A percentile compares a stretch with the other conserved stretches of the same genome.
Conservation (phyloP, 2,113 vertebrate genomes). For the Arvicanthis niloticus region DNA sequence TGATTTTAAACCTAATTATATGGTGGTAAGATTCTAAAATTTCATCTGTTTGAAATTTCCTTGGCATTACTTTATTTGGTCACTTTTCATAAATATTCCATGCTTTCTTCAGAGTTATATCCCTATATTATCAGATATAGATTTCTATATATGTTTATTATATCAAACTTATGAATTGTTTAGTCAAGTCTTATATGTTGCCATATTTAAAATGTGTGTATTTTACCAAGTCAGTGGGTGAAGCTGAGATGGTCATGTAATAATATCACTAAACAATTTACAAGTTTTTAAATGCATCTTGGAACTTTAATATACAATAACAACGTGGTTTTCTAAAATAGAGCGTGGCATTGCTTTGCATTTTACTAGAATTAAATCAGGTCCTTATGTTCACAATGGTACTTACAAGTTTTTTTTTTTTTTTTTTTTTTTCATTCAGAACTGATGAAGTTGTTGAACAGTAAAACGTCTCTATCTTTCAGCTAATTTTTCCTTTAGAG, state of each 20-base stretch:
- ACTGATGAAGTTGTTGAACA: not conserved
- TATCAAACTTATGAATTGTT: conserved; percentile 57
- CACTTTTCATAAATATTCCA: conserved; percentile 65
- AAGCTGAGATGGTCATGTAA: conserved; percentile 42
- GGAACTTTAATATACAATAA: conserved; percentile 49
- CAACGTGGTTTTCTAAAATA: conserved; percentile 21
- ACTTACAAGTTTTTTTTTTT: conserved; percentile 47
- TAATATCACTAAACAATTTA: conserved; percentile 53
- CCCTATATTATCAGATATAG: conserved; percentile 47
- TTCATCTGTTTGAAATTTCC: conserved; percentile 57
- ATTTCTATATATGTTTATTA: conserved; percentile 64
- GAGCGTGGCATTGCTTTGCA: conserved; percentile 35
- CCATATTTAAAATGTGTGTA: conserved; percentile 47
- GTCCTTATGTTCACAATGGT: conserved; percentile 24
- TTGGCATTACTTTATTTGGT: conserved; percentile 43
- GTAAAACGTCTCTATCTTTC: not conserved
- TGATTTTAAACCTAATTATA: conserved; percentile 63
- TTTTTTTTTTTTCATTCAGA: not conserved
- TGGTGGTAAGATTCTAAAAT: conserved; percentile 51
- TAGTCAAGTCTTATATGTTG: conserved; percentile 24
- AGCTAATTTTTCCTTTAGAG: not conserved
- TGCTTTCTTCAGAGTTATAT: conserved; percentile 41
- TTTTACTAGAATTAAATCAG: conserved; percentile 45
- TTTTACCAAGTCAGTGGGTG: conserved; percentile 53
- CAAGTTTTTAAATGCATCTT: conserved; percentile 41